phyloP scores from a whole-genome alignment of 2,888 invertebrate genomes.

The Cynaeus angustus region DNA sequence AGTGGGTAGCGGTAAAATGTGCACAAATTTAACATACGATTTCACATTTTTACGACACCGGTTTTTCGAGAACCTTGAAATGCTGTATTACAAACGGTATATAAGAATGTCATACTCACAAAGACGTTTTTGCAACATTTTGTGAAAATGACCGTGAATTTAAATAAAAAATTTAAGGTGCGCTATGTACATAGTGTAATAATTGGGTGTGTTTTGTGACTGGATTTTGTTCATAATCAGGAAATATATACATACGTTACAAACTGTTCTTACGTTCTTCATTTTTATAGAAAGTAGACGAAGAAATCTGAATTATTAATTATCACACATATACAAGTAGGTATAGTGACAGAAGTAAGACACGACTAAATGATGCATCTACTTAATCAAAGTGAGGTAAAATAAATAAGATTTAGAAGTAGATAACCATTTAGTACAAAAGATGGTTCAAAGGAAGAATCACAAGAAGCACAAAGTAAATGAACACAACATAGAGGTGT shows the following conservation, averaged over 20 bases:
- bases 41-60: not conserved
- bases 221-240: slow-evolving; percentile 31
- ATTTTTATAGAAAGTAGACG: slow-evolving; percentile 61
- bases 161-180: slow-evolving; percentile 37
- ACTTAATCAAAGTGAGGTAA: not conserved
- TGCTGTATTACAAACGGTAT: not conserved
- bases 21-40: not conserved
- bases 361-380: slow-evolving; percentile 5
- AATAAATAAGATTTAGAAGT: too few relatives aligned
- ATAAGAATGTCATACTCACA: slow-evolving; percentile 17
- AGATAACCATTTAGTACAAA: too few relatives aligned
- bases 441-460: too few relatives aligned
- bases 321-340: slow-evolving; percentile 44
- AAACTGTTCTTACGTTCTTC: slow-evolving; percentile 18
- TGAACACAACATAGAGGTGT: not conserved
- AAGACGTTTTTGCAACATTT: not conserved
- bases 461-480: not conserved
- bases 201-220: slow-evolving; percentile 45
- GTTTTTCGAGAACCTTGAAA: not conserved
- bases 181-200: slow-evolving; percentile 50
- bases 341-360: slow-evolving; percentile 16
- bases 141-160: slow-evolving; percentile 14
- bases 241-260: slow-evolving; percentile 42
- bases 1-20: not conserved
- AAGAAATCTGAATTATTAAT: slow-evolving; percentile 45